These are phyloP conservation scores for Eulacestoma nigropectus DNA, from an alignment of 2,113 vertebrate genomes.

Conservation along the genomic window DNA sequence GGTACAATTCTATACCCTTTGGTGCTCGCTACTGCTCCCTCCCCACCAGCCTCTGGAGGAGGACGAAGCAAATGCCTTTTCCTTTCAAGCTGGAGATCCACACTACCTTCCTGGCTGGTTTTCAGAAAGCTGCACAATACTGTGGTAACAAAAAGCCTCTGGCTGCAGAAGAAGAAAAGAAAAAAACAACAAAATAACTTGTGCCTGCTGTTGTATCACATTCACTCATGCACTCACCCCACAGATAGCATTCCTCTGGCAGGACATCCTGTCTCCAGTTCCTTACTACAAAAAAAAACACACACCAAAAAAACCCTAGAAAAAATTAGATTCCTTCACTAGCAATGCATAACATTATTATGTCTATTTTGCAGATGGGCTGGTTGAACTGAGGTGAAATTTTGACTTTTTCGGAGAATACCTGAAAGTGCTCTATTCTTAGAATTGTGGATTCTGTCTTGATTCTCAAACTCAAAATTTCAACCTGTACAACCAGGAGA, in stretches of 20 bases:
- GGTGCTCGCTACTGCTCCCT: background rate
- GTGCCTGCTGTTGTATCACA: background rate
- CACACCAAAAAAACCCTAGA: background rate
- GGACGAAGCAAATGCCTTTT: background rate
- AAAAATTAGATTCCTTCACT: background rate
- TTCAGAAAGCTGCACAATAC: background rate
- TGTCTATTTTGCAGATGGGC: background rate
- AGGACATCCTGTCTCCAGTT: constrained; percentile 24
- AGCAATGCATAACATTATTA: background rate
- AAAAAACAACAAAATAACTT: background rate
- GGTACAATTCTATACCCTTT: background rate
- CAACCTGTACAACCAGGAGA: background rate
- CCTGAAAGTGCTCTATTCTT: background rate
- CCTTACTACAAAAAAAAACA: background rate
- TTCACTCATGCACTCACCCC: background rate
- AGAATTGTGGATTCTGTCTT: background rate
- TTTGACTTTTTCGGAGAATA: background rate
- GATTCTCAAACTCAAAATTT: background rate
- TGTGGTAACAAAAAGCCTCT: background rate
- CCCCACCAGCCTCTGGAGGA: background rate
- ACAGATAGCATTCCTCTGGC: constrained; percentile 19
- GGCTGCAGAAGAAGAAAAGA: background rate
- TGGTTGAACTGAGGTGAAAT: background rate
- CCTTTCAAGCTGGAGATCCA: background rate
- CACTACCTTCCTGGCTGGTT: background rate